Base-by-base conservation (phyloP, 2,113 vertebrate genomes). In the Callithrix jacchus region DNA sequence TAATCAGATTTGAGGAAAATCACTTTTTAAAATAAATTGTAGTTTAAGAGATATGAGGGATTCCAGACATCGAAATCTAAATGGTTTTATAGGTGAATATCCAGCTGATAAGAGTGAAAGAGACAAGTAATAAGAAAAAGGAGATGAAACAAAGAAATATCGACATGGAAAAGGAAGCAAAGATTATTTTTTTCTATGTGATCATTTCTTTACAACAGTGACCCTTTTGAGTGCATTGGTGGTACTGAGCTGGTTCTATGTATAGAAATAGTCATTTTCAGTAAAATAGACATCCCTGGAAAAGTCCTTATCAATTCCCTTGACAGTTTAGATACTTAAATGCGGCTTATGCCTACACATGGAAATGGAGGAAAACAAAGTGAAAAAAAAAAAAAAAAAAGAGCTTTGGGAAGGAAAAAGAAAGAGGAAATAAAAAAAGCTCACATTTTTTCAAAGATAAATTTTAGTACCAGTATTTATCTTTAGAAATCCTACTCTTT, bases 1-100 rank as follows among this genome's bases (percentile, higher is more conserved):
- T 86, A 77, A 61, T 76, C 80, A 37, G 56, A 92, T 85, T 87
- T 4, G 76, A 91, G 97, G 61, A 94, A 84, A 93, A 95, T 83
- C 54, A 40, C 49, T 91, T 93, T 96, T 73, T 58, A 85, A 52
- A 79, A 35, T 17, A 90, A 54, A 56, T 47, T 83, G 45, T 40
- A 68, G 64, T 90, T 94, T 86, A 91, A 81, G 21, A 77, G 56
- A 74, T 83, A 70, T 37, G 49, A 83, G 18, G 52, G 12, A 13
- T 84, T 93, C 35, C 25, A 56, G 52, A 52, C 37, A 52, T 73
- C 61, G 52, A n/a, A 54, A 45, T 40, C 18, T 8, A 77, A 91
- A 54, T 45, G 13, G 18, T 96, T 93, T 90, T 42, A 30, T 25
- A 12, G 77, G 21, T 94, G 32, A 74, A n/a, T 52, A 49, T 45